Conservation (phyloP, 2,797 vertebrate species). For the Melopsittacus undulatus region DNA sequence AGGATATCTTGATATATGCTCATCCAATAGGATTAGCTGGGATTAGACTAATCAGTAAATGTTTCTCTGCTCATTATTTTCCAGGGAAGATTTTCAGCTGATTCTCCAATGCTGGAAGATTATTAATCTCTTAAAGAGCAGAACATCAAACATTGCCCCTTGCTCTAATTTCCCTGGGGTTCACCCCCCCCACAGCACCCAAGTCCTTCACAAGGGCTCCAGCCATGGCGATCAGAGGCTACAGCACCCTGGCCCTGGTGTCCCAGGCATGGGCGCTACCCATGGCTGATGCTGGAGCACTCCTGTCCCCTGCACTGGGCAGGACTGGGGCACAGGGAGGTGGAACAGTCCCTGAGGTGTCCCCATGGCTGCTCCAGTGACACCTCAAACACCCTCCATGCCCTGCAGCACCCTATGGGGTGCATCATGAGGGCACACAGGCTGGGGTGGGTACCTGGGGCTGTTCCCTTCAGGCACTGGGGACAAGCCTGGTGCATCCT, state of each 20-base stretch:
- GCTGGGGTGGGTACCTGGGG: not conserved
- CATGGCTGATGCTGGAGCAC: not conserved
- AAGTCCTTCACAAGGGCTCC: not conserved
- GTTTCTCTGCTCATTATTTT: constrained; percentile 85
- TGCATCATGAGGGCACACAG: rapidly evolving
- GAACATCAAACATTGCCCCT: constrained; percentile 78
- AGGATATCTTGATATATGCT: constrained; percentile 75
- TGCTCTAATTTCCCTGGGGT: constrained; percentile 75
- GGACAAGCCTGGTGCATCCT: not conserved
- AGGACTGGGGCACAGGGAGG: rapidly evolving
- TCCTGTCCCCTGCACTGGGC: too few relatives aligned
- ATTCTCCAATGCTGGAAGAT: constrained; percentile 74
- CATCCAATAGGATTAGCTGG: constrained; percentile 83
- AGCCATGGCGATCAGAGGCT: rapidly evolving
- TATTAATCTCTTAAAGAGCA: constrained; percentile 82
- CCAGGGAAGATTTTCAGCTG: constrained; percentile 78
- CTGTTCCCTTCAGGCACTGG: rapidly evolving
- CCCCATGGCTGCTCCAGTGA: not conserved
- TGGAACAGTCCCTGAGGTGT: not conserved
- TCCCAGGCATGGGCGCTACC: not conserved
- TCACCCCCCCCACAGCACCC: not conserved
- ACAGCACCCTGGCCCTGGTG: rapidly evolving
- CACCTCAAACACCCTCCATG: rapidly evolving
- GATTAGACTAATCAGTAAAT: constrained; percentile 88
- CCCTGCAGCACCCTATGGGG: not conserved